A percentile compares a stretch with the other conserved stretches of the same genome.
These are phyloP conservation scores for Lates calcarifer DNA, from an alignment of 2,113 vertebrate species.

Conservation along the genomic window DNA sequence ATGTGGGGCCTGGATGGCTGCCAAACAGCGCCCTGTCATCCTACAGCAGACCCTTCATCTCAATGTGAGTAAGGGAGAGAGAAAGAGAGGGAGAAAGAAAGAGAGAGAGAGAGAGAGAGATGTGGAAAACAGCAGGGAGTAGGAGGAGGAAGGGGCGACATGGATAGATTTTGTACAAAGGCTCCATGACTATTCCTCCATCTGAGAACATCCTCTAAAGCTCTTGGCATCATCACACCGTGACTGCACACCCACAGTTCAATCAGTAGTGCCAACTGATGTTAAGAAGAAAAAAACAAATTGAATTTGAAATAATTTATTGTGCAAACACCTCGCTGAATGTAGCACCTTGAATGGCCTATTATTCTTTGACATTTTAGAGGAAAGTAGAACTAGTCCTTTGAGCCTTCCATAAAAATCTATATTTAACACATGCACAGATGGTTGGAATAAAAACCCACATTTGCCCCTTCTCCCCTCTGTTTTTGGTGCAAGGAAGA, in stretches of 20 bases:
- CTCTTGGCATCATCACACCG: slow-evolving; percentile 49
- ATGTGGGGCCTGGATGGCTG: slow-evolving; percentile 83
- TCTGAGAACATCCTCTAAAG: slow-evolving; percentile 66
- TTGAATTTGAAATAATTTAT: slow-evolving; percentile 69
- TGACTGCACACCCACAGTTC: slow-evolving; percentile 52
- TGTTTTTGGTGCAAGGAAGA: slow-evolving; percentile 63
- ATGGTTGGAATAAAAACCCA: slow-evolving; percentile 78
- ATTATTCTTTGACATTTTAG: slow-evolving; percentile 77
- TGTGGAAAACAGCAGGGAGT: slow-evolving; percentile 70
- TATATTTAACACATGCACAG: slow-evolving; percentile 80
- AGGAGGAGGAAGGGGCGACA: slow-evolving; percentile 47
- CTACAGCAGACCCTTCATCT: slow-evolving; percentile 77
- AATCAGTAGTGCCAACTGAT: slow-evolving; percentile 53
- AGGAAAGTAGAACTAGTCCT: slow-evolving; percentile 74
- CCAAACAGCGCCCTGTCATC: slow-evolving; percentile 78
- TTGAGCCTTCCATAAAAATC: slow-evolving; percentile 76
- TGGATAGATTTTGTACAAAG: slow-evolving; percentile 62
- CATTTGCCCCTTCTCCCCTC: slow-evolving; percentile 60
- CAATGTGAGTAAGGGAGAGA: slow-evolving; percentile 64
- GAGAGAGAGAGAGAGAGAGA: slow-evolving; percentile 26
- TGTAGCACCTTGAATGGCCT: slow-evolving; percentile 66
- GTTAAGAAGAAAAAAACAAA: slow-evolving; percentile 40
- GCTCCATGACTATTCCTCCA: slow-evolving; percentile 57
- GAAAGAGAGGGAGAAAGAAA: slow-evolving; percentile 33
- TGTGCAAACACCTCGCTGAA: slow-evolving; percentile 69